phyloP scores from a whole-genome alignment of 2,113 vertebrate species.

The Pleuronectes platessa region DNA sequence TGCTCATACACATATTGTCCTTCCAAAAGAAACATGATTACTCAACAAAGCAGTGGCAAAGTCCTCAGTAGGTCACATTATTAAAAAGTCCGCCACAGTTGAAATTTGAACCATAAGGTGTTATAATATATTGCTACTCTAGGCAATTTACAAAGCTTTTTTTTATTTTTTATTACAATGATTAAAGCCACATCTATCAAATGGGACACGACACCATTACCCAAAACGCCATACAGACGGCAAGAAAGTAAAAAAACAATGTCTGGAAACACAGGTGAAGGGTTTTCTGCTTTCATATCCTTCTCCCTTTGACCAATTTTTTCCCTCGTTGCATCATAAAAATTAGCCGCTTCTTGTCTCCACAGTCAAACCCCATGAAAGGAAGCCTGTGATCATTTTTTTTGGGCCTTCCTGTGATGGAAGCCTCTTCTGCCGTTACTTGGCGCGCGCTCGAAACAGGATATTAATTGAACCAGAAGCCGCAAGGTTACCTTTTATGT shows the following conservation, averaged over 20 bases:
- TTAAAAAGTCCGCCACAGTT: conserved; percentile 91
- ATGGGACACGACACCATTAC: conserved; percentile 94
- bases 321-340: conserved; percentile 67
- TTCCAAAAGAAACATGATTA: conserved; percentile 89
- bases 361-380: conserved; percentile 72
- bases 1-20: conserved; percentile 84
- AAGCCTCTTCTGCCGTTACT: conserved; percentile 76
- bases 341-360: conserved; percentile 65
- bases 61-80: conserved; percentile 89
- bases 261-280: conserved; percentile 69
- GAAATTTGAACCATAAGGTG: conserved; percentile 92
- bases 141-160: conserved; percentile 95
- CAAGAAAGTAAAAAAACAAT: conserved; percentile 59
- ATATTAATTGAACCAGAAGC: conserved; percentile 81
- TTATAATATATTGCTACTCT: conserved; percentile 97
- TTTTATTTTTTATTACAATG: conserved; percentile 85
- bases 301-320: conserved; percentile 41
- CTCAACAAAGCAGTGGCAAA: conserved; percentile 90
- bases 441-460: conserved; percentile 65
- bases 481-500: conserved; percentile 80
- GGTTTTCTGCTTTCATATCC: conserved; percentile 20
- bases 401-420: conserved; percentile 58
- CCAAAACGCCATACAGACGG: conserved; percentile 86
- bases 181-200: conserved; percentile 96
- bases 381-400: conserved; percentile 70